These are phyloP conservation scores for Wasmannia auropunctata DNA, from an alignment of 1,140 invertebrate genomes.

Conservation along the genomic window DNA sequence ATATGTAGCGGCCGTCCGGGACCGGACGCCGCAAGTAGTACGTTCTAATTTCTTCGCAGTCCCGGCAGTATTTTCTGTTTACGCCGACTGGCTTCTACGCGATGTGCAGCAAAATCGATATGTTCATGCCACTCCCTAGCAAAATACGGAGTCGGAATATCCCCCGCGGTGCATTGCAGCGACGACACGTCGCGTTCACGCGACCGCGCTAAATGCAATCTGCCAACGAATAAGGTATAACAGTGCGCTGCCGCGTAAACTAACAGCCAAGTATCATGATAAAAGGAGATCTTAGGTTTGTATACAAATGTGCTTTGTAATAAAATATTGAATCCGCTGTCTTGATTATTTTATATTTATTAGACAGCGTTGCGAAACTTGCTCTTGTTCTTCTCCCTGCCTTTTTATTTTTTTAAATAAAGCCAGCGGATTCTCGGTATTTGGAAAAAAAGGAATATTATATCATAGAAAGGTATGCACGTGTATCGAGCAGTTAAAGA, in stretches of 20 bases:
- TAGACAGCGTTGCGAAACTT: background rate
- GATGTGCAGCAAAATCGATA: conserved; percentile 67
- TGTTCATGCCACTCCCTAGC: conserved; percentile 68
- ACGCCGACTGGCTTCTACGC: conserved; percentile 42
- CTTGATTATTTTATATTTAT: too few species aligned
- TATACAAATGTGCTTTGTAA: background rate
- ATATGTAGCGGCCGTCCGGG: background rate
- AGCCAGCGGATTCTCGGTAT: background rate
- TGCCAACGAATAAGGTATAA: conserved; percentile 56
- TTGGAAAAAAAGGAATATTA: background rate
- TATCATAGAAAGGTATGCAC: background rate
- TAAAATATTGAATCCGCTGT: too few species aligned
- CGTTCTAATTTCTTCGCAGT: conserved; percentile 54
- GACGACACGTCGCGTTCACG: conserved; percentile 65
- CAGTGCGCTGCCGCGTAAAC: background rate
- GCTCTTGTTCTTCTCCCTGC: background rate
- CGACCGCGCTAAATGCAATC: conserved; percentile 51
- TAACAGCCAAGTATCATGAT: background rate
- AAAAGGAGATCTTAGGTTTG: background rate
- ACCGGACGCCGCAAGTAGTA: conserved; percentile 14
- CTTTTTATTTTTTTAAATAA: background rate
- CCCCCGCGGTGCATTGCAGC: conserved; percentile 24
- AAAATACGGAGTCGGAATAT: conserved; percentile 69
- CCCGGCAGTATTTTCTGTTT: conserved; percentile 58
- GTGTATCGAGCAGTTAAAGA: background rate